Evolutionary conservation across 2,888 invertebrate species (phyloP), one percentile per base, ranked within the genome.

Genomic region (Microctonus brassicae): DNA sequence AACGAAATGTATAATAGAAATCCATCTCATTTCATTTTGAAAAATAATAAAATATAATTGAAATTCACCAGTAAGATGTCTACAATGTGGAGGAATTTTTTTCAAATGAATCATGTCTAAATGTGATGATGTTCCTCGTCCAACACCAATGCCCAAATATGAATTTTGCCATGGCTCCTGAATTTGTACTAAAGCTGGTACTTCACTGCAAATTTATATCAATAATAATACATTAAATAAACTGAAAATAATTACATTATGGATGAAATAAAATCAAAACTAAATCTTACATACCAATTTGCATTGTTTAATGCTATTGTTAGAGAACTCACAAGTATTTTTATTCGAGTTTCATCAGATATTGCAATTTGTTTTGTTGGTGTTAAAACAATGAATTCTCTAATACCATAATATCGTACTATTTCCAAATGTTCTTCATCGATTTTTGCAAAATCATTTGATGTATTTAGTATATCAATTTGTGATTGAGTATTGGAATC

Each of bases 91-190:
- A 0, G 97, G 96, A 69, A 94, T 92, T 77, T 92, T 91, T 83
- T 93, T 93, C 73, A 98, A 89, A 85, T 97, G 95, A 62, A 96
- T 94, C 90, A 97, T 95, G 84, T 98, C 95, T 87, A 95, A 97
- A 83, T 93, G 93, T n/a, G 94, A 93, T 78, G 94, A 91, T 55
- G 93, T 90, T 60, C 94, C 94, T 80, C 91, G 92, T 24, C 93
- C 92, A 83, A 96, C 92, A 80, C 93, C 94, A 9, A 95, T 91
- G 7, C 98, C 98, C 64, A 93, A 86, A 85, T 92, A 96, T 82
- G 93, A 92, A 66, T 93, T 92, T 83, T 96, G 94, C 92, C 94
- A 94, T 76, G 91, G 91, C 83, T 95, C 94, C 80, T 94, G 90
- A 26, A 96, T 92, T 89, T 97, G 97, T 26, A 97, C 91, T 88